Base-by-base conservation (phyloP, 2,797 vertebrate genomes). In the Neopelma chrysocephalum region DNA sequence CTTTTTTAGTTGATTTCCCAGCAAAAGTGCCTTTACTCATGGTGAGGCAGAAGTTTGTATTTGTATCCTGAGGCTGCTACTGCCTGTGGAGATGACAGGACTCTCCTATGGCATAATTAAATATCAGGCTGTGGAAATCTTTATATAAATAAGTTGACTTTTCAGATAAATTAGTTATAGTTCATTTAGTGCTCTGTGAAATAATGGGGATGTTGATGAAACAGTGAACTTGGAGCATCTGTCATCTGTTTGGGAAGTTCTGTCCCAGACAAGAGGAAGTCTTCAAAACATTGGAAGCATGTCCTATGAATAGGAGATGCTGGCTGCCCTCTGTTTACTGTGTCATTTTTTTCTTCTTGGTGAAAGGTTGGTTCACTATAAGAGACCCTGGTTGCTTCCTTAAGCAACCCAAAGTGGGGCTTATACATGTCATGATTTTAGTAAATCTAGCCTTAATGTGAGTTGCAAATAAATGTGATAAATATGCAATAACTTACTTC, bases 401-500 rank as follows among this genome's bases (percentile, higher is more conserved):
- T 76, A 94, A 92, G 83, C 91, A 82, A 58, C 89, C 60, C 29
- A 43, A 68, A 89, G 26, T 58, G 54, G 87, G 64, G 71, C 80
- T 96, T 83, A 69, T 45, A 94, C 40, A 64, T 38, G 40, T 90
- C 57, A 78, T 89, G 81, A 89, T 88, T 95, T 97, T 87, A 97
- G 93, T 94, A 96, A 96, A 94, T 72, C 81, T 94, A 96, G 95
- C 95, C 94, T 97, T 96, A 96, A 96, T 93, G 91, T 96, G 90
- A 93, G 79, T 96, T 93, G 90, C 94, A 96, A 97, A 95, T 88
- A 95, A 96, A 94, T 95, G 88, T 96, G 87, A 95, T 96, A 95
- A 96, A 96, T 97, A 97, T 96, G 97, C 97, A 98, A 97, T 97
- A 97, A 97, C 89, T 95, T 88, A 84, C 84, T 96, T 65, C 87